These are phyloP conservation scores for Marasmarcha lunaedactyla DNA, from an alignment of 2,888 invertebrate genomes.

Conservation along the genomic window DNA sequence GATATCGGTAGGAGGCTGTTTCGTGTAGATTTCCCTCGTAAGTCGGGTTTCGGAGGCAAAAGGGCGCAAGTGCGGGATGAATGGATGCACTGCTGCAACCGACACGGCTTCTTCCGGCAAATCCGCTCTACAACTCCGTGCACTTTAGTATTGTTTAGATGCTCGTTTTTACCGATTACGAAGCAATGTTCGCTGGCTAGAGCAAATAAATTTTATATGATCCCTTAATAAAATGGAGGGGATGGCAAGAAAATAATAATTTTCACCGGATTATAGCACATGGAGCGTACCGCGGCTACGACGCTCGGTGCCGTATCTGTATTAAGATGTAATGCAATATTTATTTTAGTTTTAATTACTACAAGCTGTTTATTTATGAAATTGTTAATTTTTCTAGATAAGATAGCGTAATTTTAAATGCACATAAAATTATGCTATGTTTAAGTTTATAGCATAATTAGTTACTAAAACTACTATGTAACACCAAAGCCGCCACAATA, in stretches of 20 bases:
- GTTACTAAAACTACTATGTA: too few relatives aligned
- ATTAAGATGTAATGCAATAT: too few relatives aligned
- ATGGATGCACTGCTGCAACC: slow-evolving; percentile 68
- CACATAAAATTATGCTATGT: too few relatives aligned
- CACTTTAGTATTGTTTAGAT: slow-evolving; percentile 54
- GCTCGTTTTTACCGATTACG: slow-evolving; percentile 1
- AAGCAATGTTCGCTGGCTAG: slow-evolving; percentile 1
- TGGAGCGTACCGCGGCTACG: too few relatives aligned
- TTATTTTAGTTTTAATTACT: too few relatives aligned
- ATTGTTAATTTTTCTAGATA: too few relatives aligned
- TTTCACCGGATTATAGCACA: too few relatives aligned
- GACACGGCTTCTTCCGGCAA: slow-evolving; percentile 66
- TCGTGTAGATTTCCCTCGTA: slow-evolving; percentile 62
- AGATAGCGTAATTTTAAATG: too few relatives aligned
- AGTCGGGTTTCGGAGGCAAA: slow-evolving; percentile 32
- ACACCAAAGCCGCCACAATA: too few relatives aligned
- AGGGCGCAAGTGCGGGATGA: slow-evolving; percentile 59
- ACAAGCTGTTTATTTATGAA: too few relatives aligned
- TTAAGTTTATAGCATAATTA: too few relatives aligned
- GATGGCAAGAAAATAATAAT: background rate
- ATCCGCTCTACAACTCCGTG: slow-evolving; percentile 61
- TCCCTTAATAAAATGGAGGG: background rate
- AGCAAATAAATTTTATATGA: background rate
- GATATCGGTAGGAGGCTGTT: slow-evolving; percentile 41
- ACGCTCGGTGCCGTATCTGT: too few relatives aligned